Percentiles rank a stretch among this genome's conserved stretches.
Conservation (phyloP, 2,888 invertebrate genomes). For the Cistogaster globosa region DNA sequence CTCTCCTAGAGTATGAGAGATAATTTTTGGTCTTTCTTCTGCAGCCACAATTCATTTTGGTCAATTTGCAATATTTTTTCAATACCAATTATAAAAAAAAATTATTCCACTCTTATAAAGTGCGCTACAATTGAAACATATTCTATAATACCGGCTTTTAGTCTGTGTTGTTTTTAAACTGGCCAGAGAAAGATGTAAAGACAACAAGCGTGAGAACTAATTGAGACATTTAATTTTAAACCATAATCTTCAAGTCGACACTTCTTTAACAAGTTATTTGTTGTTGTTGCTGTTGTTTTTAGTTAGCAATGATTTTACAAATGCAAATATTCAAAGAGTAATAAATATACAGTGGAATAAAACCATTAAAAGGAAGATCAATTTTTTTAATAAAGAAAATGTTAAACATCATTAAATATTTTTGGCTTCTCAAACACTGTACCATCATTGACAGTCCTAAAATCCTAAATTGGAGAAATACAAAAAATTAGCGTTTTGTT, state of each 20-base stretch:
- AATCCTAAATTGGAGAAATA: slow-evolving; percentile 39
- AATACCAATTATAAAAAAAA: slow-evolving; percentile 55
- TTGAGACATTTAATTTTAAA: slow-evolving; percentile 77
- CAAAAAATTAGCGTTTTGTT: slow-evolving; percentile 80
- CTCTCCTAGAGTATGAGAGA: background rate
- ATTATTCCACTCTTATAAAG: slow-evolving; percentile 5
- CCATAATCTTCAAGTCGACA: slow-evolving; percentile 62
- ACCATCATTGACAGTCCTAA: slow-evolving; percentile 2
- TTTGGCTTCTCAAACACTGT: slow-evolving; percentile 20
- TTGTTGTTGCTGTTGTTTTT: slow-evolving; percentile 16
- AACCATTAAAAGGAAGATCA: background rate
- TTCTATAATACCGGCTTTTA: slow-evolving; percentile 46
- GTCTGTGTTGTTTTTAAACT: slow-evolving; percentile 34
- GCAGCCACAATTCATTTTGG: slow-evolving; percentile 53
- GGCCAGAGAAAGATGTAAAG: slow-evolving; percentile 36
- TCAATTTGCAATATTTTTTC: slow-evolving; percentile 57
- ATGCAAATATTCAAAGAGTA: slow-evolving; percentile 58
- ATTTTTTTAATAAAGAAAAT: background rate
- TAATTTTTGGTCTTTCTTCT: background rate
- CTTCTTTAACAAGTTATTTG: slow-evolving; percentile 66
- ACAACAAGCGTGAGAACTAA: slow-evolving; percentile 77
- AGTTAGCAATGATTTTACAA: slow-evolving; percentile 24
- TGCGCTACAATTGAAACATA: slow-evolving; percentile 23
- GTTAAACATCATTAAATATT: background rate
- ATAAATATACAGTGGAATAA: slow-evolving; percentile 50